Percentiles rank a stretch among this genome's conserved stretches.
Conservation (phyloP, 2,888 invertebrate species). For the Oscheius sp. region DNA sequence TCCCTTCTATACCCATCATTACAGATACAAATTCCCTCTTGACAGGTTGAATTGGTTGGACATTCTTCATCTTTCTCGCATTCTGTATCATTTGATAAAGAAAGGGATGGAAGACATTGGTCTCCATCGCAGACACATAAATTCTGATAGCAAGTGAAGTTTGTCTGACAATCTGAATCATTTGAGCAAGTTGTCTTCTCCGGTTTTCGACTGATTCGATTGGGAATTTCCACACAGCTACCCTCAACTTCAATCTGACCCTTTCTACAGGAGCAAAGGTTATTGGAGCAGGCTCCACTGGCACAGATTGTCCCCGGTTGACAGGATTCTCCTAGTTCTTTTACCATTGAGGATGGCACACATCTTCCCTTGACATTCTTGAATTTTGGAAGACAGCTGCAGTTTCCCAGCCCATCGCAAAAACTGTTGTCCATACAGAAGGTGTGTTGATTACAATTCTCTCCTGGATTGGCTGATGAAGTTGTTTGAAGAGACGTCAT, state of each 20-base stretch:
- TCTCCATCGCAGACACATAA: conserved; percentile 43
- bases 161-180: conserved; percentile 42
- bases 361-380: conserved; percentile 40
- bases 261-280: conserved; percentile 36
- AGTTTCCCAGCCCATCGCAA: conserved; percentile 42
- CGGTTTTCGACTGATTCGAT: not conserved
- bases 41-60: conserved; percentile 15
- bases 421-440: conserved; percentile 46
- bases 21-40: conserved; percentile 33
- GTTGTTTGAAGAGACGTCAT: not conserved
- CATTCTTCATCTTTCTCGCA: conserved; percentile 18
- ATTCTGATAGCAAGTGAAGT: conserved; percentile 39
- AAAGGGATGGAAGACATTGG: conserved; percentile 33
- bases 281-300: conserved; percentile 35
- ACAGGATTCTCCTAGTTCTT: conserved; percentile 44
- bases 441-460: conserved; percentile 36
- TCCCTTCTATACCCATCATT: conserved; percentile 24
- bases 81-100: not conserved
- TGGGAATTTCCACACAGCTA: conserved; percentile 32
- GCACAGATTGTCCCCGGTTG: conserved; percentile 36
- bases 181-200: conserved; percentile 31
- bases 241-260: conserved; percentile 32
- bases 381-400: conserved; percentile 34
- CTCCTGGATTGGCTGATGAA: conserved; percentile 38
- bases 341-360: conserved; percentile 38